Evolutionary conservation across 2,888 invertebrate genomes (phyloP).

Genomic region (Julus scandinavius): DNA sequence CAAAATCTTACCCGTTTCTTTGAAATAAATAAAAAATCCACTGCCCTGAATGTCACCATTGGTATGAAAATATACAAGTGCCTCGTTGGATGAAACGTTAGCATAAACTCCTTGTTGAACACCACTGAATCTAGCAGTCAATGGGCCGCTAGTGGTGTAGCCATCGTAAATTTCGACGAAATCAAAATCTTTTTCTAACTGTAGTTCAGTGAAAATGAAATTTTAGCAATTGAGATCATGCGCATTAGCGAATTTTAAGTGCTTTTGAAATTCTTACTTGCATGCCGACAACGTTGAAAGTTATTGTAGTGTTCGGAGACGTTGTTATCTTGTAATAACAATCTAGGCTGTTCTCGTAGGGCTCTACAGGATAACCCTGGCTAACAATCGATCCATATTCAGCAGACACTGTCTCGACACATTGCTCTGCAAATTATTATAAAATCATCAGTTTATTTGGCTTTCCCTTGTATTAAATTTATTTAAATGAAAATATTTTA

Average conservation of each 20-base stretch:
- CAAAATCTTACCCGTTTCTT: background rate
- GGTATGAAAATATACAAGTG: background rate
- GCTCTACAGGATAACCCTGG: background rate
- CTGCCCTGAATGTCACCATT: background rate
- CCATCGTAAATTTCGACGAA: background rate
- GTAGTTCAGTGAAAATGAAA: background rate
- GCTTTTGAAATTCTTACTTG: background rate
- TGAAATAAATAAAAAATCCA: background rate
- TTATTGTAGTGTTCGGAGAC: background rate
- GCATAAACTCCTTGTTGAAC: background rate
- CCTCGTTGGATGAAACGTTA: background rate
- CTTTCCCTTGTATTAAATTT: too few relatives aligned
- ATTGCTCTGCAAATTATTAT: too few relatives aligned
- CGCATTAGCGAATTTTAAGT: background rate
- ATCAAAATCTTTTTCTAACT: background rate
- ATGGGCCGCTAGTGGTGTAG: background rate
- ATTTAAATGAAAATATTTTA: too few relatives aligned
- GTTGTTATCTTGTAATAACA: background rate
- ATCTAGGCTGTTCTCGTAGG: background rate
- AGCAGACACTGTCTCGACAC: too few relatives aligned
- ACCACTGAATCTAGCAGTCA: background rate
- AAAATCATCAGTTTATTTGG: too few relatives aligned
- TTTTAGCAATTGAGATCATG: background rate
- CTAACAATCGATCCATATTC: background rate
- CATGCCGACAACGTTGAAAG: background rate